Conservation (phyloP, 2,113 vertebrate species). For the Tauraco erythrolophus region DNA sequence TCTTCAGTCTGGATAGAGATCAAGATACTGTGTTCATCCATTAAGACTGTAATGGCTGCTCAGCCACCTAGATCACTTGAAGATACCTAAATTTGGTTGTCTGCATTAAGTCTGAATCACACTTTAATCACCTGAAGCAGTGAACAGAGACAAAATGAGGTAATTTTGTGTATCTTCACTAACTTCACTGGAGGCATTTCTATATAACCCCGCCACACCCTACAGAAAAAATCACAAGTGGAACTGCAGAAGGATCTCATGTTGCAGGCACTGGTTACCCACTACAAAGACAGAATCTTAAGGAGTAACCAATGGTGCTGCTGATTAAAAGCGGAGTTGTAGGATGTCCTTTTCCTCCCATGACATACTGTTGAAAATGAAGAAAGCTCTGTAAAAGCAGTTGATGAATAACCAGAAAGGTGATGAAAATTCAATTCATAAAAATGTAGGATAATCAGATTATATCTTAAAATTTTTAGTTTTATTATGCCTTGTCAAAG, state of each 20-base stretch:
- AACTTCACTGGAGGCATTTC: not conserved
- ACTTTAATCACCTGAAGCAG: not conserved
- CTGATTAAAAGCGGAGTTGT: not conserved
- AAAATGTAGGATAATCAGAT: not conserved
- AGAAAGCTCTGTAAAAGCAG: not conserved
- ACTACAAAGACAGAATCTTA: not conserved
- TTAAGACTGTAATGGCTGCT: not conserved
- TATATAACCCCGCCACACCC: fast-evolving
- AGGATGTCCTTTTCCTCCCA: not conserved
- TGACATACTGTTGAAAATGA: not conserved
- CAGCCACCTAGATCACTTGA: not conserved
- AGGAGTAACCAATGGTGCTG: not conserved
- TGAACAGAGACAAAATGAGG: not conserved
- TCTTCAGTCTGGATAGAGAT: not conserved
- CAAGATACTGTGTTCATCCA: not conserved
- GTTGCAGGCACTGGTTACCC: not conserved
- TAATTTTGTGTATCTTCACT: not conserved
- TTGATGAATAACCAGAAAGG: not conserved
- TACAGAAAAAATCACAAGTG: not conserved
- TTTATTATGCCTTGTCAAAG: not conserved
- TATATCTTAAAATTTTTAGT: not conserved
- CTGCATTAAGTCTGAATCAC: not conserved
- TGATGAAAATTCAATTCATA: not conserved
- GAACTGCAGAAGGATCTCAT: not conserved
- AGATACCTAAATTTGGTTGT: not conserved